phyloP scores from a whole-genome alignment of 2,888 invertebrate genomes.

The Amphipyra tragopoginis region DNA sequence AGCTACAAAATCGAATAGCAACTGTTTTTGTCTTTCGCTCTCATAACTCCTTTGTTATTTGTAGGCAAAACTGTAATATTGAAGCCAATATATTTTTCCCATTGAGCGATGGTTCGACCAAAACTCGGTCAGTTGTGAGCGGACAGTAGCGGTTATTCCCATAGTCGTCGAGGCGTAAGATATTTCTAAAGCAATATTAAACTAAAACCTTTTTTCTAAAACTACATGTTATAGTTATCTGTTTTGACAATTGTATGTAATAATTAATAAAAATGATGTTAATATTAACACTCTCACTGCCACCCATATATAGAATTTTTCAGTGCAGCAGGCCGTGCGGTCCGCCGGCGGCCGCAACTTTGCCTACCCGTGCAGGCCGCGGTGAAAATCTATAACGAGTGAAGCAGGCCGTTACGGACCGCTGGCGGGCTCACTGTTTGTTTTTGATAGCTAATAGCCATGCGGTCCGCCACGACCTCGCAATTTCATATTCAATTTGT shows the following conservation, averaged over 20 bases:
- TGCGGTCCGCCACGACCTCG: too few relatives aligned
- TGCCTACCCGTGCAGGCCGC: too few relatives aligned
- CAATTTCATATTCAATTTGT: too few relatives aligned
- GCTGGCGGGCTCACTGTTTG: too few relatives aligned
- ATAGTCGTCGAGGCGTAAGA: constrained; percentile 42
- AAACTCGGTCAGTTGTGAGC: constrained; percentile 34
- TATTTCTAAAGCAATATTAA: constrained; percentile 11
- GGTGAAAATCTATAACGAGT: too few relatives aligned
- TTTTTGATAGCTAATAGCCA: too few relatives aligned
- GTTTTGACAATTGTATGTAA: constrained; percentile 17
- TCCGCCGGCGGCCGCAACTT: too few relatives aligned
- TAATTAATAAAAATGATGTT: constrained; percentile 7
- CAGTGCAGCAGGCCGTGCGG: too few relatives aligned
- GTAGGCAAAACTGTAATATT: constrained; percentile 45
- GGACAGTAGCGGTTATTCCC: constrained; percentile 28
- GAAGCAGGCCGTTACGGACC: too few relatives aligned
- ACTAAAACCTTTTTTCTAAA: constrained; percentile 39
- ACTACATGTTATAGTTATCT: not conserved
- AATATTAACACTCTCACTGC: too few relatives aligned
- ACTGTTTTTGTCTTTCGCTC: not conserved
- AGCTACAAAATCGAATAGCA: not conserved
- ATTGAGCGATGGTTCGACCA: constrained; percentile 46
- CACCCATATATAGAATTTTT: too few relatives aligned
- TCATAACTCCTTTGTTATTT: constrained; percentile 33
- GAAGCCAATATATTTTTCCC: constrained; percentile 44